Conservation (phyloP, 2,113 vertebrate genomes). For the Tylochromis polylepis region DNA sequence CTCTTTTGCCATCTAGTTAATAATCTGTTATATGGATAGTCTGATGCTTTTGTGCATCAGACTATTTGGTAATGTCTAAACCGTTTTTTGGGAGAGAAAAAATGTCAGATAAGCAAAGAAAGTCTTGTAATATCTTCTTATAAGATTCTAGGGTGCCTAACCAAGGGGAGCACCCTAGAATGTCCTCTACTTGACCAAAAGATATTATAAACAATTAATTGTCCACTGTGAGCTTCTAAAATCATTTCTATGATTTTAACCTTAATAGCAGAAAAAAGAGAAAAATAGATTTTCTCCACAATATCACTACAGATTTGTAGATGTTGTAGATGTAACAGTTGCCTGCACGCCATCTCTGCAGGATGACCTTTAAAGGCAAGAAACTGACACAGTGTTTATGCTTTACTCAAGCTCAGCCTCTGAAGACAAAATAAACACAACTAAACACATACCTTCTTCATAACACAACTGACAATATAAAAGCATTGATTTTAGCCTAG, state of each 20-base stretch:
- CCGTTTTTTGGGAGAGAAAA: not conserved
- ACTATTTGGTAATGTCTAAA: not conserved
- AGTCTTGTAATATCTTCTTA: not conserved
- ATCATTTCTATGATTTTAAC: not conserved
- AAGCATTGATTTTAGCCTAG: not conserved
- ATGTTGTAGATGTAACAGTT: not conserved
- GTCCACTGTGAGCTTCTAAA: not conserved
- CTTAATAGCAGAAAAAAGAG: not conserved
- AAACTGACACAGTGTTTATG: not conserved
- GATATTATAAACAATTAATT: not conserved
- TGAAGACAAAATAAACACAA: not conserved
- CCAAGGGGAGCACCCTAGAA: no score
- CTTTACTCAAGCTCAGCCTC: not conserved
- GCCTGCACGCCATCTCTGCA: not conserved
- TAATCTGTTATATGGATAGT: not conserved
- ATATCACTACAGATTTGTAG: not conserved
- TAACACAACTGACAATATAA: not conserved
- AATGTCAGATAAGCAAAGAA: not conserved
- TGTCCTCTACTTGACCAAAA: not conserved
- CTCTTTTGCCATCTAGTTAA: not conserved
- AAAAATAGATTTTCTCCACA: not conserved
- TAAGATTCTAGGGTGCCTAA: no score
- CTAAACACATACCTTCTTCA: not conserved
- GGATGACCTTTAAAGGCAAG: constrained; percentile 16
- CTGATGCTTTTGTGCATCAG: not conserved